phyloP scores from a whole-genome alignment of 2,113 vertebrate genomes.

The Phoxinus phoxinus region DNA sequence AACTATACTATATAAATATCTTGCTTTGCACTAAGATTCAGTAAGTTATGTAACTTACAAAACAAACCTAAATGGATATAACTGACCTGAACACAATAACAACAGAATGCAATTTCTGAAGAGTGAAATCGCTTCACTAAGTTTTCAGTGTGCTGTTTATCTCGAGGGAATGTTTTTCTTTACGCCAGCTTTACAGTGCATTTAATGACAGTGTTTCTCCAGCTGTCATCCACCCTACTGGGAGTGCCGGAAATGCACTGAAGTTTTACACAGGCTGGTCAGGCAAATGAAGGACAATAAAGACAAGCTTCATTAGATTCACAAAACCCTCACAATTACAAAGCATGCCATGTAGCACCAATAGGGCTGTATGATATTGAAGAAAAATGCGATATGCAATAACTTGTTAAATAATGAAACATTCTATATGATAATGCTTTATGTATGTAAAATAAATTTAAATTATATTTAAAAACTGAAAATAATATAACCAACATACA shows the following conservation, averaged over 20 bases:
- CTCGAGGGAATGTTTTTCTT: slow-evolving; percentile 43
- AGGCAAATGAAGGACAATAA: slow-evolving; percentile 25
- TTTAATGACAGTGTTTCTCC: slow-evolving; percentile 52
- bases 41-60: not conserved
- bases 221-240: slow-evolving; percentile 56
- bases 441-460: too few relatives aligned
- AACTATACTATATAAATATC: not conserved
- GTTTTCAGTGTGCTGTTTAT: slow-evolving; percentile 22
- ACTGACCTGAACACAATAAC: slow-evolving; percentile 13
- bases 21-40: not conserved
- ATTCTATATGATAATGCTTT: too few relatives aligned
- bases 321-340: slow-evolving; percentile 60
- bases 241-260: slow-evolving; percentile 23
- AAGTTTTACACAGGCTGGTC: slow-evolving; percentile 24
- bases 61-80: not conserved
- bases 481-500: too few relatives aligned
- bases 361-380: not conserved
- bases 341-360: slow-evolving; percentile 44
- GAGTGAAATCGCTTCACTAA: slow-evolving; percentile 20
- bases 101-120: slow-evolving; percentile 32
- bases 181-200: slow-evolving; percentile 43
- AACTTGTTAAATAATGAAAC: too few relatives aligned
- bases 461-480: too few relatives aligned
- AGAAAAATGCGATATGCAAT: too few relatives aligned
- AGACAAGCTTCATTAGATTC: slow-evolving; percentile 59